Evolutionary conservation across 2,888 invertebrate genomes (phyloP).

Genomic region (Platycnemis pennipes): DNA sequence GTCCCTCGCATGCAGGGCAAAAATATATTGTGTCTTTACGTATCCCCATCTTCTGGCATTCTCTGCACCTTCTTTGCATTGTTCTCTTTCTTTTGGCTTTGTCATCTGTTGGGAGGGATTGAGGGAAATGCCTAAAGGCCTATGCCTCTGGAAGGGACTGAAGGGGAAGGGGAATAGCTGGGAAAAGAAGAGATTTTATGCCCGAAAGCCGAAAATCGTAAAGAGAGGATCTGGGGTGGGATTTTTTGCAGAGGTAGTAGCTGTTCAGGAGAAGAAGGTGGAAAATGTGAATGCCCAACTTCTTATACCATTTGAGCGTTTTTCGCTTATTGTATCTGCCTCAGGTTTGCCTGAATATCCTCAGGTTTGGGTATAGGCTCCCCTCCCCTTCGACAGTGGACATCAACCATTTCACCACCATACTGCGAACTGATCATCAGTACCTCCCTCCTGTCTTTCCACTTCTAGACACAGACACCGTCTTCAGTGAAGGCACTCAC

Average conservation of each 20-base stretch:
- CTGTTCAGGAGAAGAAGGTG: background rate
- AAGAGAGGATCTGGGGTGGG: background rate
- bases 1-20: background rate
- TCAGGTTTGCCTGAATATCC: background rate
- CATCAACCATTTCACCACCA: background rate
- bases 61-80: background rate
- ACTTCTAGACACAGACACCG: constrained; percentile 20
- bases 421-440: constrained; percentile 42
- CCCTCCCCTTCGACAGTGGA: background rate
- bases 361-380: background rate
- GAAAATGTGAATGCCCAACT: background rate
- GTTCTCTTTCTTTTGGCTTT: background rate
- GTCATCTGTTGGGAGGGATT: background rate
- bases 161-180: background rate
- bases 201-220: background rate
- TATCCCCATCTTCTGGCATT: background rate
- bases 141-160: background rate
- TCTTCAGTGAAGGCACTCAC: constrained; percentile 20
- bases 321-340: background rate
- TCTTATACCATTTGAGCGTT: background rate
- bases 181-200: background rate
- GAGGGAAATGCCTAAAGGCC: background rate
- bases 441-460: constrained; percentile 59
- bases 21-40: background rate
- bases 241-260: background rate